Evolutionary conservation across 2,888 invertebrate species (phyloP).

Genomic region (Acronicta aceris): DNA sequence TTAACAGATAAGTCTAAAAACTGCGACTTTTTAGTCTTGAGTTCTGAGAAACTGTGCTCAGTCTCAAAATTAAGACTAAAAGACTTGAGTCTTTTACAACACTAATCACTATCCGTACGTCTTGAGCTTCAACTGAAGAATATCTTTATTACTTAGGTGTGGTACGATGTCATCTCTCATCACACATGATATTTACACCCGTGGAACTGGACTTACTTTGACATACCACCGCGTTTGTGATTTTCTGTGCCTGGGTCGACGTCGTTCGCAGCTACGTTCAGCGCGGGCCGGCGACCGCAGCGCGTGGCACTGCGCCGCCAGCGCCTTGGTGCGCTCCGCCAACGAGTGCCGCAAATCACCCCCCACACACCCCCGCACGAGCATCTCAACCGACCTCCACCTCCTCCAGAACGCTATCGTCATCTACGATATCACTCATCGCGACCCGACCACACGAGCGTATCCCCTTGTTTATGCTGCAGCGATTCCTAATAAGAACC

Average conservation of each 20-base stretch:
- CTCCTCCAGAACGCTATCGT: slow-evolving; percentile 54
- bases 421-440: slow-evolving; percentile 62
- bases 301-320: slow-evolving; percentile 85
- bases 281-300: slow-evolving; percentile 81
- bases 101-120: too few species aligned
- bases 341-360: slow-evolving; percentile 85
- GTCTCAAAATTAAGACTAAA: too few species aligned
- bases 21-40: too few species aligned
- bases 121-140: too few species aligned
- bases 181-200: slow-evolving; percentile 1
- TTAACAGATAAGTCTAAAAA: too few species aligned
- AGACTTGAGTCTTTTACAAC: too few species aligned
- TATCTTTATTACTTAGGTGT: too few species aligned
- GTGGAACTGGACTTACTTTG: slow-evolving; percentile 90
- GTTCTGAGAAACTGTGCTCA: too few species aligned
- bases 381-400: slow-evolving; percentile 79
- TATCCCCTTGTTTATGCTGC: slow-evolving; percentile 16
- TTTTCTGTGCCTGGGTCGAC: slow-evolving; percentile 84
- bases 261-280: slow-evolving; percentile 76
- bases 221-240: slow-evolving; percentile 91
- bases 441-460: slow-evolving; percentile 36
- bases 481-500: slow-evolving; percentile 39
- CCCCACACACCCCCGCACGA: slow-evolving; percentile 84
- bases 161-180: not conserved
- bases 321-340: slow-evolving; percentile 86